Evolutionary conservation across 2,113 vertebrate species (phyloP).

Genomic region (Glareola pratincola): DNA sequence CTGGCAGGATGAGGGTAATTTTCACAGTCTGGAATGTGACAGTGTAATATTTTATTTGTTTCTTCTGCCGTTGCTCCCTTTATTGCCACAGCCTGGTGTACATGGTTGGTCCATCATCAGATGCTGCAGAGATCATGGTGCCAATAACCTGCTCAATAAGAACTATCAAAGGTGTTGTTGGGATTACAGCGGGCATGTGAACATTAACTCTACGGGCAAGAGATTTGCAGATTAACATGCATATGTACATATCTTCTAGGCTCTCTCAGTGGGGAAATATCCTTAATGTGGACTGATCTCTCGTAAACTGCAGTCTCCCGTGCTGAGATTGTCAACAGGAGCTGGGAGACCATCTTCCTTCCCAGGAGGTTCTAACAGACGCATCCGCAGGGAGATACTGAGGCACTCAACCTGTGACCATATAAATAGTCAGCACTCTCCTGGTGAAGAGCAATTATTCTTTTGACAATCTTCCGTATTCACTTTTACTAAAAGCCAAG

Average conservation of each 20-base stretch:
- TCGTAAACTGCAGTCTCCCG: neutral
- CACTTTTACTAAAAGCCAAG: neutral
- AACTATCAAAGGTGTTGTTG: neutral
- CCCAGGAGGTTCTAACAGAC: neutral
- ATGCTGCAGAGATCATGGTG: neutral
- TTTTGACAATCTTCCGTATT: neutral
- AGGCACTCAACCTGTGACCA: neutral
- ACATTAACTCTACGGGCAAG: too few species aligned
- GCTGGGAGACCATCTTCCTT: neutral
- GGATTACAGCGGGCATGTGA: neutral
- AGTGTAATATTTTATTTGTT: neutral
- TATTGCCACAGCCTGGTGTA: neutral
- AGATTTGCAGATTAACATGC: neutral
- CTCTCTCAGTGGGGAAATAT: neutral
- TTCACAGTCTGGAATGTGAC: neutral
- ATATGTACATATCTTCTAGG: neutral
- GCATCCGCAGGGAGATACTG: neutral
- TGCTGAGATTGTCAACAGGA: neutral
- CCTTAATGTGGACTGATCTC: neutral
- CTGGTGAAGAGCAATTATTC: neutral
- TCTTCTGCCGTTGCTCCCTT: neutral
- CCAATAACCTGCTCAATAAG: neutral
- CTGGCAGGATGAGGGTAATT: neutral
- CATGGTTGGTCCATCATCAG: rapidly evolving
- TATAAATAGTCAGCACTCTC: neutral